Evolutionary conservation across 1,140 invertebrate species (phyloP), one percentile per base, ranked within the genome.

Genomic region (Mercenaria mercenaria): DNA sequence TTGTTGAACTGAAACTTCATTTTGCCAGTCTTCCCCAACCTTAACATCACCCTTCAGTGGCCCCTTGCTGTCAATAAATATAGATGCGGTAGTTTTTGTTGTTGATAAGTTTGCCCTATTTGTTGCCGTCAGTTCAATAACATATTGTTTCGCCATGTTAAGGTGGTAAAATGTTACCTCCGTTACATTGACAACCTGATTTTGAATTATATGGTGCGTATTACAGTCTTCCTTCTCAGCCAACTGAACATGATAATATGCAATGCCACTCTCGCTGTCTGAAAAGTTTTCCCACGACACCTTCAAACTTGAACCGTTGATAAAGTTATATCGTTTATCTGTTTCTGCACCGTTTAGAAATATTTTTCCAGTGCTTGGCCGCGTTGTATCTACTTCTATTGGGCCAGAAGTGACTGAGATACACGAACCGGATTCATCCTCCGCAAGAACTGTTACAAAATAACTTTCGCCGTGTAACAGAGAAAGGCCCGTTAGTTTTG

Each of bases 381-480:
- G 80, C 1, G 79, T 61, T 6, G 56, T 67, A 43, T 83, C 80
- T 11, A 83, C 37, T 0, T 43, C 10, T 20, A 83, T 41, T 34
- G 32, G 39, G 0, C 26, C 80, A 23, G 13, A 29, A 18, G 34
- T 64, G 32, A 83, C 13, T 23, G 32, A 26, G 11, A 41, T 23
- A 59, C 80, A 83, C 80, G 39, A 37, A 43, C 80, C 80, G 0
- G 80, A 13, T 64, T 83, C 80, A 37, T 83, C 61, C 11, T 61
- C 26, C 11, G 80, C 80, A 18, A 83, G 13, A 2, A 83, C 59
- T 41, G 34, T 83, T 3, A 83, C 59, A 83, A 59, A 83, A 67
- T 83, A 83, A 6, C 3, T 64, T 15, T 39, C 18, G 8, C 29
- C n/a, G 29, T 83, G 80, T 67, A n/a, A 10, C 8, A 83, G 37